phyloP scores from a whole-genome alignment of 2,888 invertebrate species.

The Homarus gammarus region DNA sequence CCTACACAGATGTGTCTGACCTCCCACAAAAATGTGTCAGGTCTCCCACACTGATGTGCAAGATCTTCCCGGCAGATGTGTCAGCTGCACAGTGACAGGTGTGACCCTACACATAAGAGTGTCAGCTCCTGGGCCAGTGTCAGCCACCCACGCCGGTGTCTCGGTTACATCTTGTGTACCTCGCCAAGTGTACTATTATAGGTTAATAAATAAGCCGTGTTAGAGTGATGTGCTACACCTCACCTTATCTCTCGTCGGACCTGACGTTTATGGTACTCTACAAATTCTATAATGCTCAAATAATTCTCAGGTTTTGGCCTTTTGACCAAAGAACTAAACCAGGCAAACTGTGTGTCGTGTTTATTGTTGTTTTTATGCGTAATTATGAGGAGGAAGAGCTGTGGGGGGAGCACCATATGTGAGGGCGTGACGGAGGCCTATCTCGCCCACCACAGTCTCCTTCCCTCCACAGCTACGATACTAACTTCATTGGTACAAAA shows the following conservation, averaged over 20 bases:
- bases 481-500: slow-evolving; percentile 51
- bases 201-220: no score
- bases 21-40: no score
- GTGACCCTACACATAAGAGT: no score
- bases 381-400: background rate
- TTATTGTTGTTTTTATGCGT: background rate
- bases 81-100: no score
- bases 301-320: background rate
- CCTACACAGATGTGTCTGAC: no score
- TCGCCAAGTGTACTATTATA: no score
- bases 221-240: no score
- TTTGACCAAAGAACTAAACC: background rate
- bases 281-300: background rate
- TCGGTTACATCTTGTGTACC: no score
- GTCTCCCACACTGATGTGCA: no score
- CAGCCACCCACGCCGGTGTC: background rate
- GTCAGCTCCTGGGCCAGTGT: background rate
- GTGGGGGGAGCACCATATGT: background rate
- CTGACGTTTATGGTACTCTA: background rate
- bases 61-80: no score
- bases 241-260: background rate
- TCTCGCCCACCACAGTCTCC: background rate
- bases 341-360: background rate
- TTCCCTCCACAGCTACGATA: slow-evolving; percentile 19
- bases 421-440: slow-evolving; percentile 3